Conservation (phyloP, 2,888 invertebrate species). For the Heliconius cydno region DNA sequence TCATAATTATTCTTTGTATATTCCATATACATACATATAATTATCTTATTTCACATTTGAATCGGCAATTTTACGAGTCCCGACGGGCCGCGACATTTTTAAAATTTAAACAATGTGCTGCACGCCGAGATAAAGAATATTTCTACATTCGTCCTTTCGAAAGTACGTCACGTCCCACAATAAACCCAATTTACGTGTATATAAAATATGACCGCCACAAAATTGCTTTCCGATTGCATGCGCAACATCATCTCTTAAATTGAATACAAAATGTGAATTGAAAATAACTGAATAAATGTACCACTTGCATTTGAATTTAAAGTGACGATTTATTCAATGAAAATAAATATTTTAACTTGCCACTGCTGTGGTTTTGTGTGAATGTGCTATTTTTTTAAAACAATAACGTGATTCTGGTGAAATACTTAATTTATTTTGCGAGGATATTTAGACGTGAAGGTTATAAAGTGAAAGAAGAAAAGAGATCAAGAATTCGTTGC, state of each 20-base stretch:
- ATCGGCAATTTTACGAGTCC: not conserved
- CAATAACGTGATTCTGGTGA: not conserved
- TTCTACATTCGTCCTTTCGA: slow-evolving; percentile 32
- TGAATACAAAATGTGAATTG: slow-evolving; percentile 57
- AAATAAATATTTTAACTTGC: slow-evolving; percentile 25
- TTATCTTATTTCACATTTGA: not conserved
- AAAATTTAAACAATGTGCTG: slow-evolving; percentile 4
- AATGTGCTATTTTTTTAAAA: not conserved
- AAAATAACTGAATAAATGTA: slow-evolving; percentile 47
- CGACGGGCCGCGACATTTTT: not conserved
- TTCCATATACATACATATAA: not conserved
- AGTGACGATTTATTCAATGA: slow-evolving; percentile 36
- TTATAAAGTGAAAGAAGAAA: too few relatives aligned
- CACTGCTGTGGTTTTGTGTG: not conserved
- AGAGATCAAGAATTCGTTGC: too few relatives aligned
- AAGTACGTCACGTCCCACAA: slow-evolving; percentile 43
- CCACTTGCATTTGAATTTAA: slow-evolving; percentile 42
- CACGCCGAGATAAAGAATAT: slow-evolving; percentile 17
- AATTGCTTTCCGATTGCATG: slow-evolving; percentile 52
- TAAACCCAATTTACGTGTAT: slow-evolving; percentile 47
- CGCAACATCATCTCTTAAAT: slow-evolving; percentile 53
- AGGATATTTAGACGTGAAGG: not conserved
- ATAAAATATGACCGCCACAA: slow-evolving; percentile 50
- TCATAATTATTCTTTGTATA: not conserved
- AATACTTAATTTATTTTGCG: not conserved